Base-by-base conservation (phyloP, 1,140 invertebrate genomes). In the Saccostrea cuccullata region DNA sequence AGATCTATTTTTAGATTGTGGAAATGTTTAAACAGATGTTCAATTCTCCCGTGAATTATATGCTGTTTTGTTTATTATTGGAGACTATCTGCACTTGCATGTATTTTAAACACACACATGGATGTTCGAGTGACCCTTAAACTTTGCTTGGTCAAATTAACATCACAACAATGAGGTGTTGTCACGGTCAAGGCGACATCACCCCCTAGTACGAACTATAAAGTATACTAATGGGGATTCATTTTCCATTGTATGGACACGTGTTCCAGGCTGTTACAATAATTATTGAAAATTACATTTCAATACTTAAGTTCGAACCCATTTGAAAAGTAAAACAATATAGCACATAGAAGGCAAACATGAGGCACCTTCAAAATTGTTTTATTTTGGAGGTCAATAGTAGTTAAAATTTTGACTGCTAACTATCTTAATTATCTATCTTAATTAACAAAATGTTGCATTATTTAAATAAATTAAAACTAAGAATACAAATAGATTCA, bases 21-120 rank as follows among this genome's bases (percentile, higher is more conserved):
- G 70, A 77, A 77, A 77, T 77, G 70, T 77, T 77, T 77, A 77
- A 77, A 77, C 70, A 77, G 70, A 77, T 77, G 70, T 77, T 77
- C 70, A 36, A 77, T 77, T 77, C 13, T 77, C 23, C 70, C 12
- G 70, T 77, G 70, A 77, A 77, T 77, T 77, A 77, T 77, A 30
- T 30, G 70, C 70, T 77, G 30, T 77, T 77, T 77, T 77, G 70
- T 77, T 77, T 77, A 77, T 77, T 36, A 36, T 77, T 77, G 70
- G 70, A 26, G 11, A 12, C 30, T 77, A 30, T 77, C 30, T 77
- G 70, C 70, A 77, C 23, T 77, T 77, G 70, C 70, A 77, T 77
- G 23, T 77, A 30, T 77, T 77, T 30, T 13, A 77, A 77, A 77
- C 26, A 36, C 70, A 77, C 70, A 77, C 26, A 30, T 77, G 23